A percentile compares a stretch with the other conserved stretches of the same genome.
Conservation (phyloP, 2,888 invertebrate genomes). For the Schizaphis graminum region DNA sequence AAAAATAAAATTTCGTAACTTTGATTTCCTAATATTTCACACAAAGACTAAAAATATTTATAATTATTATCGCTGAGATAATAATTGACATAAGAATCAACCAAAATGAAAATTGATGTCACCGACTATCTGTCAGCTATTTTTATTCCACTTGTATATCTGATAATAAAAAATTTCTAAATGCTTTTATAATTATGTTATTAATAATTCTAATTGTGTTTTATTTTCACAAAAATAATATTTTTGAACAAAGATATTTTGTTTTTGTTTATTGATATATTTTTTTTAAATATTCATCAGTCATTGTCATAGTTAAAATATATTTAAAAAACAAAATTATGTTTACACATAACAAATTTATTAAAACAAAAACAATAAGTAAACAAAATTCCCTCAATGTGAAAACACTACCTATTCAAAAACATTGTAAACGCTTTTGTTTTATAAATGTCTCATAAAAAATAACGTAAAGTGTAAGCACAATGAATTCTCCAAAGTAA, state of each 20-base stretch:
- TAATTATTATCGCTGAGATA: no score
- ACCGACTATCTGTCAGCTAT: neutral
- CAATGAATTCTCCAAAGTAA: neutral
- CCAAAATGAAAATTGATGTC: neutral
- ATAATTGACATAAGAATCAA: neutral
- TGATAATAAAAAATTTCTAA: no score
- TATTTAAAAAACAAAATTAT: neutral
- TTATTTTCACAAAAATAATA: neutral
- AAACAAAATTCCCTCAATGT: neutral
- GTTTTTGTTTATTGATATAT: neutral
- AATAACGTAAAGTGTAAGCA: neutral
- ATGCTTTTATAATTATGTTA: neutral
- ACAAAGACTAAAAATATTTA: no score
- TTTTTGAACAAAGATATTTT: neutral
- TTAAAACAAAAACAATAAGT: neutral
- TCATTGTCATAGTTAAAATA: neutral
- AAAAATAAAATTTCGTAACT: no score
- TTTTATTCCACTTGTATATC: neutral
- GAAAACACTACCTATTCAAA: neutral
- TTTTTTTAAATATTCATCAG: neutral
- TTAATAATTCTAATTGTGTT: neutral
- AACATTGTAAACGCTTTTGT: slow-evolving; percentile 1
- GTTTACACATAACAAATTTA: neutral
- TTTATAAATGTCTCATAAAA: slow-evolving; percentile 4
- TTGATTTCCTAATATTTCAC: no score